phyloP scores from a whole-genome alignment of 2,113 vertebrate genomes.

The Etheostoma cragini region DNA sequence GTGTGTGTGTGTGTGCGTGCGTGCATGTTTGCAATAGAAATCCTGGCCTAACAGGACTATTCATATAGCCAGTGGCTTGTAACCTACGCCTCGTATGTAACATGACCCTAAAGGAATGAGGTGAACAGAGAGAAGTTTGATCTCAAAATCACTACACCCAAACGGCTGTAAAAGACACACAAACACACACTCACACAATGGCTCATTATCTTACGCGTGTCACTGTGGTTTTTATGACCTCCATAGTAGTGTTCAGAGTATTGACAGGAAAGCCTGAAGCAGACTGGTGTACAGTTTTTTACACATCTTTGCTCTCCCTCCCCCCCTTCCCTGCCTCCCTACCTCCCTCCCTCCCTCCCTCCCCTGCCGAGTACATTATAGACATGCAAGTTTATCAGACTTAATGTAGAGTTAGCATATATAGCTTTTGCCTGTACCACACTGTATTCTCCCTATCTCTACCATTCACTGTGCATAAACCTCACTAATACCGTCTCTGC shows the following conservation, averaged over 20 bases:
- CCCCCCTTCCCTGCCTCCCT: slow-evolving; percentile 17
- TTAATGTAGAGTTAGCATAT: slow-evolving; percentile 73
- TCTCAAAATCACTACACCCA: slow-evolving; percentile 67
- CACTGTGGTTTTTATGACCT: slow-evolving; percentile 62
- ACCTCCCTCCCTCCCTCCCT: slow-evolving; percentile 6
- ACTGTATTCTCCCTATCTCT: slow-evolving; percentile 64
- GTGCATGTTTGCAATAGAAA: slow-evolving; percentile 43
- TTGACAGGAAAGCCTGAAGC: slow-evolving; percentile 68
- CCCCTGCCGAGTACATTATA: slow-evolving; percentile 73
- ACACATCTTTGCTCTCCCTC: slow-evolving; percentile 31
- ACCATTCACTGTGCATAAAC: slow-evolving; percentile 70
- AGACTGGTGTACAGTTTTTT: slow-evolving; percentile 60
- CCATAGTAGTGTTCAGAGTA: slow-evolving; percentile 52
- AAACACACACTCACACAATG: slow-evolving; percentile 44
- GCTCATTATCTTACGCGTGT: slow-evolving; percentile 70
- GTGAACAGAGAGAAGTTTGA: slow-evolving; percentile 77
- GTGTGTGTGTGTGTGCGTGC: slow-evolving; percentile 28
- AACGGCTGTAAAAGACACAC: slow-evolving; percentile 49
- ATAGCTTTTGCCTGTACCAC: slow-evolving; percentile 53
- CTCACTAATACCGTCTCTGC: slow-evolving; percentile 74
- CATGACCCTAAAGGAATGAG: slow-evolving; percentile 56
- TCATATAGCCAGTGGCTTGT: slow-evolving; percentile 77
- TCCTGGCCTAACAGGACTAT: slow-evolving; percentile 48
- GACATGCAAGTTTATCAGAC: slow-evolving; percentile 78
- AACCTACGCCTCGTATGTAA: slow-evolving; percentile 74